Evolutionary conservation across 2,113 vertebrate genomes (phyloP).

Genomic region (Callionymus lyra): DNA sequence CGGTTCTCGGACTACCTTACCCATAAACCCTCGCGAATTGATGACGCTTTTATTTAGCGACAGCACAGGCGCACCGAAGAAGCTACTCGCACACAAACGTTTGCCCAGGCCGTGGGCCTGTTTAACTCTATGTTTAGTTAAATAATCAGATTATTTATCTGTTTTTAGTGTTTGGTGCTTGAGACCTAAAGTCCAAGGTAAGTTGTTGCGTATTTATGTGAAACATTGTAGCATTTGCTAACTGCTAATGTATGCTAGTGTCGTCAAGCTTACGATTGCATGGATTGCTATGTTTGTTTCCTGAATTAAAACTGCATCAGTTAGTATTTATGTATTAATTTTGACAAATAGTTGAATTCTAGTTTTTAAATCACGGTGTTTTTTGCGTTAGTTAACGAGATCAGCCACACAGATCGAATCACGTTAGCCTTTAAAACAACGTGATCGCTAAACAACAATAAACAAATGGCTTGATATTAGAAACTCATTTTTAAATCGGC

Average conservation of each 20-base stretch:
- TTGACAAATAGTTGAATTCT: no score
- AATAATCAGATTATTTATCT: background rate
- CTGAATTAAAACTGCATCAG: no score
- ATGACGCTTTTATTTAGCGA: constrained; percentile 47
- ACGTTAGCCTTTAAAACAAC: no score
- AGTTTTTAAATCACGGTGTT: no score
- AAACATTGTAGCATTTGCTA: background rate
- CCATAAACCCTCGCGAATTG: constrained; percentile 23
- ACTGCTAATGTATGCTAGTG: constrained; percentile 20
- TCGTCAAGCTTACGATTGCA: background rate
- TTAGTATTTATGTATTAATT: no score
- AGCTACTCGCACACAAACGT: background rate
- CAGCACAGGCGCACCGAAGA: background rate
- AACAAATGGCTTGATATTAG: no score
- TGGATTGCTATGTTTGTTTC: background rate
- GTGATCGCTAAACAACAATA: no score
- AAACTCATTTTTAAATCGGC: no score
- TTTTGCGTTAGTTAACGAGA: no score
- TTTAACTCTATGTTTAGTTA: no score
- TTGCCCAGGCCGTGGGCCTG: background rate
- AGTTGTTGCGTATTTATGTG: constrained; percentile 9
- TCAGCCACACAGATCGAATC: no score
- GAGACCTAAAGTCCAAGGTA: constrained; percentile 25
- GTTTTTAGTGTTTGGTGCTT: background rate
- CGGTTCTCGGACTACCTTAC: constrained; percentile 22